phyloP scores from a whole-genome alignment of 1,140 invertebrate genomes.

The Protaetia brevitarsis region DNA sequence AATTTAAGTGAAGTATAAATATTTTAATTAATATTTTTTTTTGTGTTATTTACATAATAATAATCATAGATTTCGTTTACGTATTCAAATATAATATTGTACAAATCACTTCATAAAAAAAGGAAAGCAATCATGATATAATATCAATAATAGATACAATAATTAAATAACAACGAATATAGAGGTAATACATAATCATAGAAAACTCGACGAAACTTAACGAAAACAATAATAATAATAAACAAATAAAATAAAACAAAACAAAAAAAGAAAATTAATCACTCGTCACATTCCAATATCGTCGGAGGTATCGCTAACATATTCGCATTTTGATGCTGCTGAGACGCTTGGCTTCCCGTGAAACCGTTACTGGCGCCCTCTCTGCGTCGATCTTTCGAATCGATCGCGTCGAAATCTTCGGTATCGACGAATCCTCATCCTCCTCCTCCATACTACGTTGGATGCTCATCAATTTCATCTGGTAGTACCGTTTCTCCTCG shows the following conservation, averaged over 20 bases:
- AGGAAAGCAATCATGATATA: neutral
- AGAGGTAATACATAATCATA: too few species aligned
- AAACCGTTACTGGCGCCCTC: conserved; percentile 1
- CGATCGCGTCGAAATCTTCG: neutral
- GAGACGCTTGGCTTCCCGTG: neutral
- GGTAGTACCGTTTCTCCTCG: conserved; percentile 52
- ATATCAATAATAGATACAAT: conserved; percentile 5
- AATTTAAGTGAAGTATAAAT: neutral
- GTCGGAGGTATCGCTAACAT: conserved; percentile 42
- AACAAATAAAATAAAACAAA: neutral
- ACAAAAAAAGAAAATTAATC: conserved; percentile 22
- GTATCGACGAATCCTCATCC: conserved; percentile 42
- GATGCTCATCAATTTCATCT: conserved; percentile 44
- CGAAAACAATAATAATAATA: too few species aligned
- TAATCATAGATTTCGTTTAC: too few species aligned
- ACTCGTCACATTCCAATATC: conserved; percentile 44
- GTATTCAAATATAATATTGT: too few species aligned
- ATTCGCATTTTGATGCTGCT: conserved; percentile 9
- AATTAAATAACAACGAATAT: too few species aligned
- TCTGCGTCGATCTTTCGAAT: neutral
- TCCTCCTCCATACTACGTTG: conserved; percentile 38
- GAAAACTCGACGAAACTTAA: too few species aligned
- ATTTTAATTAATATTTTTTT: neutral
- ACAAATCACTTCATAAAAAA: conserved; percentile 8
- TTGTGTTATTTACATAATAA: conserved; percentile 5